Percentiles rank a stretch among this genome's conserved stretches.
phyloP scores from a whole-genome alignment of 2,797 vertebrate species.

The Distichodus sexfasciatus region DNA sequence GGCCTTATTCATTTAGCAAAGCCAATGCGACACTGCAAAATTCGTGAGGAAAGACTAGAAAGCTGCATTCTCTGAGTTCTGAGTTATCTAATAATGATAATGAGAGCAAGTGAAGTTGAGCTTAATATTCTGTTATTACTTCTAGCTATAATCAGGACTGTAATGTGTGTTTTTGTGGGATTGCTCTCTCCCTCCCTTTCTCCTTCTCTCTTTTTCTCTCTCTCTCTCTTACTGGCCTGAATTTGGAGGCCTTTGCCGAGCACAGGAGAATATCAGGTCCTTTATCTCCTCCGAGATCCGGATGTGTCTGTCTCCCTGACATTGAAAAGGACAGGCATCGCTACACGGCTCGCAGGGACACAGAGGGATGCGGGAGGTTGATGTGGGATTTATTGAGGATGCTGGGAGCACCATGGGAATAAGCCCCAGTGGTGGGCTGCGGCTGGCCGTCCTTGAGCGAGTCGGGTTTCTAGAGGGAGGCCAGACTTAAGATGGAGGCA shows the following conservation, averaged over 20 bases:
- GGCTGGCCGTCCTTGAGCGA: conserved; percentile 21
- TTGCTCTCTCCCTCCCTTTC: not conserved
- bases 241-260: conserved; percentile 12
- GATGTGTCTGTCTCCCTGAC: conserved; percentile 14
- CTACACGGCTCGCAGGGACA: not conserved
- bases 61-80: not conserved
- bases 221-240: no score
- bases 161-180: conserved; percentile 13
- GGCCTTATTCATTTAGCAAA: conserved; percentile 1
- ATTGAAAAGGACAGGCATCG: conserved; percentile 24
- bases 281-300: conserved; percentile 21
- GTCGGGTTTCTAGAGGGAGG: not conserved
- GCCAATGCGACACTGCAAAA: not conserved
- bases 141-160: not conserved
- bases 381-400: conserved; percentile 28
- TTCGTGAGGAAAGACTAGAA: not conserved
- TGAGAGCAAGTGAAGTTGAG: not conserved
- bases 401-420: conserved; percentile 21
- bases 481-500: not conserved
- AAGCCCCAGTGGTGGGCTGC: conserved; percentile 4
- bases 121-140: not conserved
- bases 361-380: not conserved
- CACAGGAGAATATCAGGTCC: conserved; percentile 4
- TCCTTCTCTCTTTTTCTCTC: no score
- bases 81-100: not conserved